Base-by-base conservation (phyloP, 2,113 vertebrate genomes). In the Corvus moneduloides region DNA sequence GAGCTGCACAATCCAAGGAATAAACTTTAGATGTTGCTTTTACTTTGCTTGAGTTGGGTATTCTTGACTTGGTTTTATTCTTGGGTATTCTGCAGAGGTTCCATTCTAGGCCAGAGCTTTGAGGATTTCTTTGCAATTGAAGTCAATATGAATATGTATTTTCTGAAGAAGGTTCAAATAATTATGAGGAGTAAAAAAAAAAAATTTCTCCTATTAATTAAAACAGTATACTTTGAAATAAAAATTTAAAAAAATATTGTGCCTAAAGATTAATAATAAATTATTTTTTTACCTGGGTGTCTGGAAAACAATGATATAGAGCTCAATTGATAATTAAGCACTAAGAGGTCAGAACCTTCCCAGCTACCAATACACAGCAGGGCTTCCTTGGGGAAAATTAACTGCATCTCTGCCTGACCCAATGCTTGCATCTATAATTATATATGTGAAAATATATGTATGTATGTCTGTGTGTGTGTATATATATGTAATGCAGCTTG, bases 381-480 rank as follows among this genome's bases (percentile, higher is more conserved):
- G 28, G 33, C 8, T 59, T 26, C 28, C 49, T 2, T 30, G 13
- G 55, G 23, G 44, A 33, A n/a, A 63, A 39, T 24, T 30, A 54
- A 35, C 28, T 73, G 23, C 48, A 43, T 13, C 13, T 68, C 21
- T 64, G 32, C 55, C 55, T 55, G 21, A 63, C 24, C 10, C 39
- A 49, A 0, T 39, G 7, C 3, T 10, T 28, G 21, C 17, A 39
- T 22, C 20, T 72, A 2, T 41, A 69, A 58, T 58, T 59, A 43
- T 3, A 19, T 26, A 17, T 26, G 7, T 55, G 56, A 35, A 62
- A 39, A 44, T 56, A 12, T 11, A 20, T 33, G 9, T 23, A 2
- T 15, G 37, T 6, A 1, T 39, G 14, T 39, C 3, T 55, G 5
- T 48, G 0, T 62, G 4, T 43, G 4, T 55, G 4, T 2, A 23